Percentiles rank a stretch among this genome's conserved stretches.
These are phyloP conservation scores for Rhineura floridana DNA, from an alignment of 2,113 vertebrate genomes.

Conservation along the genomic window DNA sequence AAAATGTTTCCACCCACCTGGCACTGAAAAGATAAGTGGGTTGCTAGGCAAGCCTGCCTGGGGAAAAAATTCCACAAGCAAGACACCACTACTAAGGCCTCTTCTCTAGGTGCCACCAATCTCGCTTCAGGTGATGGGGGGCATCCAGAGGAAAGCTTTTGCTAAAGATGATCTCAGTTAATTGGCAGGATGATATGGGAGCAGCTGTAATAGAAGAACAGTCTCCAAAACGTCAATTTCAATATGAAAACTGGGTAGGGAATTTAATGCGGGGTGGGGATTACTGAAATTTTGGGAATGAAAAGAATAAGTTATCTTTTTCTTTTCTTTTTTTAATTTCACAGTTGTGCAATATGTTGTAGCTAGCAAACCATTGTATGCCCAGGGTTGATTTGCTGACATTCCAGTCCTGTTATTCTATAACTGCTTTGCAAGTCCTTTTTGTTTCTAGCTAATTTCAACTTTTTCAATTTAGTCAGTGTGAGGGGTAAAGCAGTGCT, in stretches of 20 bases:
- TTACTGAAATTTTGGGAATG: neutral
- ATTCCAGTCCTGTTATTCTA: neutral
- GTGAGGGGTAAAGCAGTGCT: neutral
- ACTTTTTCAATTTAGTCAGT: neutral
- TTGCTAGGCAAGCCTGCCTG: neutral
- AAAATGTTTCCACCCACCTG: neutral
- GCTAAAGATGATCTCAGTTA: neutral
- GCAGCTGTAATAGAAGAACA: neutral
- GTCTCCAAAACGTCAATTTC: neutral
- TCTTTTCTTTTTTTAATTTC: neutral
- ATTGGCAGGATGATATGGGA: neutral
- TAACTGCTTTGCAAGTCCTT: neutral
- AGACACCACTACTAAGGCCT: neutral
- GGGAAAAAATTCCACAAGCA: neutral
- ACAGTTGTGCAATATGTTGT: neutral
- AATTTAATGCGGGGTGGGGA: neutral
- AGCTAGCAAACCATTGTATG: neutral
- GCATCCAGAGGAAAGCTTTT: neutral
- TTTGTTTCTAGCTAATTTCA: neutral
- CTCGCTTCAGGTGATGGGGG: neutral
- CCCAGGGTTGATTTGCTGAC: neutral
- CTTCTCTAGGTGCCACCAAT: neutral
- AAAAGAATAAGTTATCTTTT: neutral
- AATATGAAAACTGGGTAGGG: neutral
- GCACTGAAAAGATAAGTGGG: neutral